Evolutionary conservation across 2,888 invertebrate genomes (phyloP).

Genomic region (Tridacna crocea): DNA sequence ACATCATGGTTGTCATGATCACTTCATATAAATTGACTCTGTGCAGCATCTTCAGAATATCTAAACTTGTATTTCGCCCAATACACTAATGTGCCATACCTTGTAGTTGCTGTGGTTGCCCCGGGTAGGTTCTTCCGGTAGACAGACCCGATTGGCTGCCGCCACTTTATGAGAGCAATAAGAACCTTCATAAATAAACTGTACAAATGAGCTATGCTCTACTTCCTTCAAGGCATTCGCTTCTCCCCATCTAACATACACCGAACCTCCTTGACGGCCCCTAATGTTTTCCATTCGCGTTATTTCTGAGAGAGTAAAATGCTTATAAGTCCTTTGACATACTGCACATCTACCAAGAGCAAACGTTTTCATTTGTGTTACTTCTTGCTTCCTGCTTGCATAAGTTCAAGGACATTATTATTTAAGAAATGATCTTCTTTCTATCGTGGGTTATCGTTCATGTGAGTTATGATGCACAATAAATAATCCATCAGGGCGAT

Average conservation of each 20-base stretch:
- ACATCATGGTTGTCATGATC: constrained; percentile 8
- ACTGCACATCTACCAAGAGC: no score
- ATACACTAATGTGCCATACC: background rate
- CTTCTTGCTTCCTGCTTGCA: no score
- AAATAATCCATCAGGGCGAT: no score
- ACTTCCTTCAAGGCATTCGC: background rate
- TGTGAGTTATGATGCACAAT: no score
- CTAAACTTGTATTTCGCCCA: constrained; percentile 25
- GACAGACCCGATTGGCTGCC: constrained; percentile 27
- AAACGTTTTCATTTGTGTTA: no score
- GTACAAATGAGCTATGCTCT: background rate
- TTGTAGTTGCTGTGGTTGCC: background rate
- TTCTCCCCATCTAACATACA: constrained; percentile 14
- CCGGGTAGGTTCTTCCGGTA: constrained; percentile 7
- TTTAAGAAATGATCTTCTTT: no score
- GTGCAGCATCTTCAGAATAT: background rate
- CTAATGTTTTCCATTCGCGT: no score
- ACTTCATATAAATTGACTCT: constrained; percentile 6
- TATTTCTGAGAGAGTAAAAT: no score
- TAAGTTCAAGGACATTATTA: no score
- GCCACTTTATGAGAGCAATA: background rate
- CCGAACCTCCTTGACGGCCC: no score
- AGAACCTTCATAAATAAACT: background rate
- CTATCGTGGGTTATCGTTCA: no score
- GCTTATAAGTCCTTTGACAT: no score